These are phyloP conservation scores for Elanus axillaris DNA, from an alignment of 2,113 vertebrate genomes.

Conservation along the genomic window DNA sequence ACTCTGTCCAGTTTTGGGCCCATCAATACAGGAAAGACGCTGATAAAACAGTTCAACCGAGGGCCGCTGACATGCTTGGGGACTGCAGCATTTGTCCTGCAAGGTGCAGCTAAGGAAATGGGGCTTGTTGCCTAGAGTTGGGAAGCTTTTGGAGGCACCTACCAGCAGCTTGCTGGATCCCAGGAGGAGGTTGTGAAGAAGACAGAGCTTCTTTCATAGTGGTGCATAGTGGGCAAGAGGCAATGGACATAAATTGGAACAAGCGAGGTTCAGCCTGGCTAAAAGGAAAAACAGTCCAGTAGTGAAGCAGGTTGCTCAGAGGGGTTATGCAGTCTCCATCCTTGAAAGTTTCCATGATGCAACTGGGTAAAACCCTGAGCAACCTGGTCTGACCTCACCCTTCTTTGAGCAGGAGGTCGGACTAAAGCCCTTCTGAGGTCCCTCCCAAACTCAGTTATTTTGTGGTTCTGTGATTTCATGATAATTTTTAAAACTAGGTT, in stretches of 20 bases:
- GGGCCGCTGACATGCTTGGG: not conserved
- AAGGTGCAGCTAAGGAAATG: not conserved
- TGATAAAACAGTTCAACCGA: not conserved
- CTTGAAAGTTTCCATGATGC: not conserved
- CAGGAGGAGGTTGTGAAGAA: not conserved
- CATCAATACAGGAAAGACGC: not conserved
- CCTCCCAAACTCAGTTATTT: not conserved
- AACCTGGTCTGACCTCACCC: not conserved
- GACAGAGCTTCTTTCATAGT: not conserved
- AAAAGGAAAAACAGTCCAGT: not conserved
- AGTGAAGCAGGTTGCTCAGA: not conserved
- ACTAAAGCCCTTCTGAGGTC: not conserved
- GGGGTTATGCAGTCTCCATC: not conserved
- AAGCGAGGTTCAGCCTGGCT: not conserved
- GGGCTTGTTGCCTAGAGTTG: not conserved
- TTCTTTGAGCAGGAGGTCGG: not conserved
- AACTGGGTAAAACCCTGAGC: not conserved
- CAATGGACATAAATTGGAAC: not conserved
- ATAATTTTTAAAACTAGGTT: not conserved
- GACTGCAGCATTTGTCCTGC: not conserved
- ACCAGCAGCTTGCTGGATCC: not conserved
- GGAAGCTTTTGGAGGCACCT: not conserved
- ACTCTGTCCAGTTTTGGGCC: not conserved
- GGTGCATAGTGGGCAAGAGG: not conserved
- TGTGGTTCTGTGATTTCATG: not conserved